Evolutionary conservation across 2,888 invertebrate genomes (phyloP).

Genomic region (Athetis lepigone): DNA sequence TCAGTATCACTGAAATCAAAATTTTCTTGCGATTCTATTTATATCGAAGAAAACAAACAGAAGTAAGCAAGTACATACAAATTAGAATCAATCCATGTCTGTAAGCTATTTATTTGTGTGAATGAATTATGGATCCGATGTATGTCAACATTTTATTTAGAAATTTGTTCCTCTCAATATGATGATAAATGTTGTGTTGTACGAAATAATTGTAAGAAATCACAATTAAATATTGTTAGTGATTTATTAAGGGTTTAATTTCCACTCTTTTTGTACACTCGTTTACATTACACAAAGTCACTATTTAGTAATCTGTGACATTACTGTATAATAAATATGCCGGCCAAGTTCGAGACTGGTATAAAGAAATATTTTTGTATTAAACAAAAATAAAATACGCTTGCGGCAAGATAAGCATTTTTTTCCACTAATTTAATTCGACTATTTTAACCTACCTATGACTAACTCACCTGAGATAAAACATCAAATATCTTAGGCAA

Average conservation of each 20-base stretch:
- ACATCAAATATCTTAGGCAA: too few species aligned
- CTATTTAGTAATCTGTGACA: too few species aligned
- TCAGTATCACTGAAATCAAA: neutral
- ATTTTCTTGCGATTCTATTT: conserved; percentile 10
- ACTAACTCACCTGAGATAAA: too few species aligned
- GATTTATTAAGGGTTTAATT: conserved; percentile 66
- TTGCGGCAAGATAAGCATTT: too few species aligned
- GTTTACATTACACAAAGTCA: too few species aligned
- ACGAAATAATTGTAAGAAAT: conserved; percentile 78
- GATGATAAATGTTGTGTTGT: conserved; percentile 78
- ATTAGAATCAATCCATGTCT: neutral
- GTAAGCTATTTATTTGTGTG: conserved; percentile 33
- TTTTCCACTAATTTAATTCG: too few species aligned
- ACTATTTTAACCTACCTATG: too few species aligned
- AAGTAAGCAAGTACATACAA: conserved; percentile 16
- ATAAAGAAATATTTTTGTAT: too few species aligned
- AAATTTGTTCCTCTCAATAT: conserved; percentile 63
- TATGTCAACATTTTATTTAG: conserved; percentile 41
- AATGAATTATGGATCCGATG: conserved; percentile 57
- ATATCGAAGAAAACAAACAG: conserved; percentile 17
- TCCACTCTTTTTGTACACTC: too few species aligned
- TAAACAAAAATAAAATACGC: too few species aligned
- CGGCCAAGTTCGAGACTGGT: too few species aligned
- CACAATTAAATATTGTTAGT: conserved; percentile 85
- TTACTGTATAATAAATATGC: too few species aligned